A percentile compares a stretch with the other conserved stretches of the same genome.
These are phyloP conservation scores for Stomorhina lunata DNA, from an alignment of 2,888 invertebrate genomes.

Conservation along the genomic window DNA sequence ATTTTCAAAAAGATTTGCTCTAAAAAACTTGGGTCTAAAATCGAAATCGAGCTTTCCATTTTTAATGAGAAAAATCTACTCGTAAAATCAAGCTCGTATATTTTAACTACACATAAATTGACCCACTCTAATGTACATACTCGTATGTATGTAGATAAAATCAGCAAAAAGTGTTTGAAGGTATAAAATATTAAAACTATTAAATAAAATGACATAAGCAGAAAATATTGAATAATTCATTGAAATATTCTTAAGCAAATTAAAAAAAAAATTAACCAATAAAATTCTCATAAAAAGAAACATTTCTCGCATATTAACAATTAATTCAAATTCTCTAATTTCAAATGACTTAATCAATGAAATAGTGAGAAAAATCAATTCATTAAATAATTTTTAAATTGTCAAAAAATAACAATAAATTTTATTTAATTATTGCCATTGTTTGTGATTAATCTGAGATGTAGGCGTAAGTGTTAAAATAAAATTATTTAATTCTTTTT, in stretches of 20 bases:
- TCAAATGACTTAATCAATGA: slow-evolving; percentile 24
- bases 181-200: slow-evolving; percentile 67
- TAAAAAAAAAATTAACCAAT: background rate
- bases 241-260: background rate
- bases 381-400: background rate
- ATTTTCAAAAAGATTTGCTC: no score
- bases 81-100: no score
- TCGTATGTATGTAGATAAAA: background rate
- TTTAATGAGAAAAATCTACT: no score
- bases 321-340: background rate
- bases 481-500: background rate
- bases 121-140: no score
- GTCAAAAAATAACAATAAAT: background rate
- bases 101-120: no score
- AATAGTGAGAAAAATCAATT: background rate
- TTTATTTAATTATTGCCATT: background rate
- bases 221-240: slow-evolving; percentile 60
- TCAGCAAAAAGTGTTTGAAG: background rate
- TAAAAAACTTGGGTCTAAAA: no score
- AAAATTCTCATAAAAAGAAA: background rate
- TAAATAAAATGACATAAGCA: slow-evolving; percentile 77
- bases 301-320: no score
- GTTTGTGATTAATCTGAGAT: background rate
- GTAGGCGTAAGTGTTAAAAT: slow-evolving; percentile 31
- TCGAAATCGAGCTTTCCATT: no score